Percentiles rank a stretch among this genome's conserved stretches.
Conservation (phyloP, 2,797 vertebrate genomes). For the Sebastiscus albofasciatus region DNA sequence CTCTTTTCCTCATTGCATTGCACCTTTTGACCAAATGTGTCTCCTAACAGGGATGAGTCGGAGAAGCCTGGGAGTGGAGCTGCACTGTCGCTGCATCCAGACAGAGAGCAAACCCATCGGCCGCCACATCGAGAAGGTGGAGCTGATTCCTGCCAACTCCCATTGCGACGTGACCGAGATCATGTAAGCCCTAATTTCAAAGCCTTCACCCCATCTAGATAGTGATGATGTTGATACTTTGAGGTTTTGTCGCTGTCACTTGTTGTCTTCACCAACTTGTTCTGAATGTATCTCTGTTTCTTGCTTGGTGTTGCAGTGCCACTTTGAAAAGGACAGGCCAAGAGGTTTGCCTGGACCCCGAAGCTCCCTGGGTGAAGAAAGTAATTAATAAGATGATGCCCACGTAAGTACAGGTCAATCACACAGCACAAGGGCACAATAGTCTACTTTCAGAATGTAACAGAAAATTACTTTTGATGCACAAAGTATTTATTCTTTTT, state of each 20-base stretch:
- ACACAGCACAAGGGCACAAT: neutral
- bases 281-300: slow-evolving; percentile 19
- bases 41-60: slow-evolving; percentile 62
- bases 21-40: slow-evolving; percentile 46
- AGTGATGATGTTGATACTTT: neutral
- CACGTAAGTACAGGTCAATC: slow-evolving; percentile 48
- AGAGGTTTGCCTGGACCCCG: slow-evolving; percentile 70
- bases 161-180: slow-evolving; percentile 74
- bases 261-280: neutral
- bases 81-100: slow-evolving; percentile 76
- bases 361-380: slow-evolving; percentile 72
- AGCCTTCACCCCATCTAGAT: neutral
- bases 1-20: neutral
- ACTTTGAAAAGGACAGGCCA: slow-evolving; percentile 65
- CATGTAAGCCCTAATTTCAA: slow-evolving; percentile 67
- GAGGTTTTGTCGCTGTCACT: neutral
- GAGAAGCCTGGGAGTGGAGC: slow-evolving; percentile 69
- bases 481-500: slow-evolving; percentile 7
- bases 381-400: slow-evolving; percentile 52
- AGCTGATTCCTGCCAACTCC: slow-evolving; percentile 70
- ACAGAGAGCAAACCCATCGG: slow-evolving; percentile 72
- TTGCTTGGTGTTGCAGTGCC: slow-evolving; percentile 67
- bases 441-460: neutral
- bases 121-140: slow-evolving; percentile 68
- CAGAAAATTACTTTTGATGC: neutral